phyloP scores from a whole-genome alignment of 1,140 invertebrate genomes.

The Lycorma delicatula region DNA sequence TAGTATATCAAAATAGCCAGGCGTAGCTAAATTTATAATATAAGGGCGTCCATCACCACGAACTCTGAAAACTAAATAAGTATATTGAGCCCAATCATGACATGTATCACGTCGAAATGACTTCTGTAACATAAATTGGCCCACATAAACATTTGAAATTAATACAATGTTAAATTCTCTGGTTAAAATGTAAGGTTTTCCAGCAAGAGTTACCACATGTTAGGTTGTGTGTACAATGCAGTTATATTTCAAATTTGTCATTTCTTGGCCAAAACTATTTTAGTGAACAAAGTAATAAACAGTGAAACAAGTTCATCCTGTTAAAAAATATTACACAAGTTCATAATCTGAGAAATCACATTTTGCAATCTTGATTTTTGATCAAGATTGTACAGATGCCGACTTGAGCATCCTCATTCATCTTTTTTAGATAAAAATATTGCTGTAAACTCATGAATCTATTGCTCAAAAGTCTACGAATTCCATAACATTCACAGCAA shows the following conservation, averaged over 20 bases:
- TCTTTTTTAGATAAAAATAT: too few relatives aligned
- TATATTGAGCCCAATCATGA: slow-evolving; percentile 69
- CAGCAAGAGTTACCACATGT: slow-evolving; percentile 9
- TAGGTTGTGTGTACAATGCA: neutral
- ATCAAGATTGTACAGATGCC: too few relatives aligned
- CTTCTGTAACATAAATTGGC: slow-evolving; percentile 47
- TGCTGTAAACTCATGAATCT: too few relatives aligned
- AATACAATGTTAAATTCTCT: neutral
- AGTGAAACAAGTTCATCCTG: neutral
- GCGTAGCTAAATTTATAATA: slow-evolving; percentile 60
- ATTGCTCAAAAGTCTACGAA: too few relatives aligned
- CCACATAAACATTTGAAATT: neutral
- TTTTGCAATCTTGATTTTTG: too few relatives aligned
- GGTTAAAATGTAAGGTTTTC: neutral
- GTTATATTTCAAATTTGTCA: neutral
- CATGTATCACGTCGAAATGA: slow-evolving; percentile 67
- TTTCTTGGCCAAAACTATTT: neutral
- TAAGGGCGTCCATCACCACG: slow-evolving; percentile 89
- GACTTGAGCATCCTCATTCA: too few relatives aligned
- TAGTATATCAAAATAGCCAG: slow-evolving; percentile 62
- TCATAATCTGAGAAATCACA: too few relatives aligned
- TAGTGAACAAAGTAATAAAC: slow-evolving; percentile 4
- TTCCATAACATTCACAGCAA: too few relatives aligned
- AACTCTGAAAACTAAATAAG: slow-evolving; percentile 72
- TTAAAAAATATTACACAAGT: too few relatives aligned